Base-by-base conservation (phyloP, 2,113 vertebrate species). In the Saguinus imperator region DNA sequence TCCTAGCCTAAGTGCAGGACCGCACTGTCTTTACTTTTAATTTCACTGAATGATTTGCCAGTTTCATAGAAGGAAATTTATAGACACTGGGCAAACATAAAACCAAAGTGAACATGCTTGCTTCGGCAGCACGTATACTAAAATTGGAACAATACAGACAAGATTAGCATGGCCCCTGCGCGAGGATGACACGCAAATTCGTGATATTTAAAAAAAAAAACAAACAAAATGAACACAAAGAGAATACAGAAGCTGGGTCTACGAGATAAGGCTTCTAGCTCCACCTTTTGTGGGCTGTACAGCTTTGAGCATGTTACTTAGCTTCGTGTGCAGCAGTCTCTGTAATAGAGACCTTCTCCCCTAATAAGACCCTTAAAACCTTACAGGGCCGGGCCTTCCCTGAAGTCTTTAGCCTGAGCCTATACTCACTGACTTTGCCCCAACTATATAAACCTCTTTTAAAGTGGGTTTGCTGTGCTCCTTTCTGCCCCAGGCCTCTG, bases 21-120 rank as follows among this genome's bases (percentile, higher is more conserved):
- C 29, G 32, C 84, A 43, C 95, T 57, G 5, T n/a, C 20, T 85
- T 87, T 75, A 45, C 57, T 91, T 95, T 80, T 93, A 66, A 83
- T 87, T 72, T 82, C 37, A 37, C n/a, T 55, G 17, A 27, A 64
- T 82, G 77, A 55, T 35, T 85, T 87, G 64, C 18, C 18, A 85
- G 55, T 85, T 95, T 82, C 86, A 77, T 73, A 50, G 55, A 77
- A 35, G 43, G 37, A 75, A 25, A 76, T 87, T 87, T 64, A 9
- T 91, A 73, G 32, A 87, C 12, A 87, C n/a, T 35, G 79, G 72
- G 48, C 52, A 93, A 95, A 87, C 66, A 87, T 72, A 80, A 95
- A 91, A 68, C 48, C 87, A 79, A 57, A 91, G 43, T 52, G n/a
- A 92, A 82, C 20, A 37, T 43, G 43, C 43, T 43, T 43, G 43